A percentile compares a stretch with the other conserved stretches of the same genome.
These are phyloP conservation scores for Calcarius lapponicus DNA, from an alignment of 2,797 vertebrate species.

Conservation along the genomic window DNA sequence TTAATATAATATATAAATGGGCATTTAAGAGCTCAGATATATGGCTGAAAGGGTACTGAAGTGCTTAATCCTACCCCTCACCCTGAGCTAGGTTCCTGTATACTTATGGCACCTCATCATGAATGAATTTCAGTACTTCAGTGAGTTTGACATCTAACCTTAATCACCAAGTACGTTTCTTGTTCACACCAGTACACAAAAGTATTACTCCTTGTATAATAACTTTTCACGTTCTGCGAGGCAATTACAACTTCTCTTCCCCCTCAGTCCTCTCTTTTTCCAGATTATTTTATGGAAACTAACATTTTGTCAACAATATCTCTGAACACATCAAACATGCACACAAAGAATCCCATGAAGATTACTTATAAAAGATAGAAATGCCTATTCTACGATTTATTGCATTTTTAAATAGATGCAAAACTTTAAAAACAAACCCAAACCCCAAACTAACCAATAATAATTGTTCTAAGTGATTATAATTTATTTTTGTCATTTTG, in stretches of 20 bases:
- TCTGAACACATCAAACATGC: background rate
- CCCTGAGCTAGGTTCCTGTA: background rate
- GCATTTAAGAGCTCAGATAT: background rate
- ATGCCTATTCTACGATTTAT: background rate
- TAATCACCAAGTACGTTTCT: rapidly evolving
- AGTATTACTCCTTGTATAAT: background rate
- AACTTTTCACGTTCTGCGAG: background rate
- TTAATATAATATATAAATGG: background rate
- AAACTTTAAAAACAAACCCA: background rate
- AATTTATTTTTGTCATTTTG: background rate
- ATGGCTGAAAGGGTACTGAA: background rate
- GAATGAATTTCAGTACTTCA: background rate
- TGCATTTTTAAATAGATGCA: background rate
- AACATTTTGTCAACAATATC: background rate
- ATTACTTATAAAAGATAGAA: background rate
- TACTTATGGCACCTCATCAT: background rate
- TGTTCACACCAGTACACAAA: background rate
- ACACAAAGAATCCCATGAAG: background rate
- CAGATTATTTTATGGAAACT: background rate
- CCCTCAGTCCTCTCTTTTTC: background rate
- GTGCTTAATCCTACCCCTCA: background rate
- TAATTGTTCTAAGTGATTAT: background rate
- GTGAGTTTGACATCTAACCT: background rate
- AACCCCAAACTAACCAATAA: background rate
- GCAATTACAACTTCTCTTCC: background rate